These are phyloP conservation scores for Psophia crepitans DNA, from an alignment of 2,113 vertebrate species.

Conservation along the genomic window DNA sequence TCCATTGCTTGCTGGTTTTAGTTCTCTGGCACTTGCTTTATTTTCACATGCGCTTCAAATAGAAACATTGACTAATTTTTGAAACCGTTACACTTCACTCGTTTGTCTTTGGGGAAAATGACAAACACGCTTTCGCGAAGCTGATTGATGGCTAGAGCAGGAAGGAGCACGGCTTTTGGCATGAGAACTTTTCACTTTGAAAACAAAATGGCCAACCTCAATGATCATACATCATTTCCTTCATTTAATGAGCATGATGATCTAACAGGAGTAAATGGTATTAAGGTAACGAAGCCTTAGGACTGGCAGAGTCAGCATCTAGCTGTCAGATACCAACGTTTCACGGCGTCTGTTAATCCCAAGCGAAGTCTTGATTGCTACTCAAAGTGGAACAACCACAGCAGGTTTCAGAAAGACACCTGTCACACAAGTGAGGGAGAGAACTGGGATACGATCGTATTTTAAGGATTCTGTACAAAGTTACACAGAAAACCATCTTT, in stretches of 20 bases:
- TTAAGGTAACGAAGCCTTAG: not conserved
- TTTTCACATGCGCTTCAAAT: conserved; percentile 4
- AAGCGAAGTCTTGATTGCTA: not conserved
- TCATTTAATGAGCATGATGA: not conserved
- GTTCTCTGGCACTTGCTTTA: not conserved
- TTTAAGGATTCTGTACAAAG: not conserved
- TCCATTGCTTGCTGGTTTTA: not conserved
- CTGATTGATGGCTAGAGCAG: not conserved
- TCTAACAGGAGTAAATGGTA: not conserved
- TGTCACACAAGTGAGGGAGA: not conserved
- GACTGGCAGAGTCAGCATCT: not conserved
- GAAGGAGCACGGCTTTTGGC: not conserved
- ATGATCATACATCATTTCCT: not conserved
- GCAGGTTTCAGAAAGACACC: not conserved
- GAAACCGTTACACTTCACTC: not conserved
- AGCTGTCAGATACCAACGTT: not conserved
- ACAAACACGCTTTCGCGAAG: not conserved
- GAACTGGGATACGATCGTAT: not conserved
- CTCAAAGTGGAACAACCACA: not conserved
- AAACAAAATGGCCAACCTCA: not conserved
- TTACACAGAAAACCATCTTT: not conserved
- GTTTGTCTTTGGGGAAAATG: not conserved
- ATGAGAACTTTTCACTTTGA: not conserved
- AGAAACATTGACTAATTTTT: conserved; percentile 7
- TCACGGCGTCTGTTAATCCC: not conserved